These are phyloP conservation scores for Apeltes quadracus DNA, from an alignment of 2,113 vertebrate genomes.

Conservation along the genomic window DNA sequence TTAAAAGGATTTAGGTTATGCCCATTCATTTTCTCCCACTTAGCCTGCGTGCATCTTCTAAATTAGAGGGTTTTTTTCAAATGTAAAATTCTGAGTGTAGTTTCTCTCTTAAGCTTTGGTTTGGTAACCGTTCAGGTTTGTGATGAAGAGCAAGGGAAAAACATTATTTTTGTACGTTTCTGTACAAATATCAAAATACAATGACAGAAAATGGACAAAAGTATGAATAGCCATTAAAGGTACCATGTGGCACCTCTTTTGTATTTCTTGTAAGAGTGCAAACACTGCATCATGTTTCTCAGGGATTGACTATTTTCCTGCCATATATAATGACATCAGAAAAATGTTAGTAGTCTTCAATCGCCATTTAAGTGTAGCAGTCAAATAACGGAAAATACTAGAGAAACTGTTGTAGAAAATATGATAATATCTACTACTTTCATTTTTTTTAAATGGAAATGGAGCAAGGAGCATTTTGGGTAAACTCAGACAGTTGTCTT, in stretches of 20 bases:
- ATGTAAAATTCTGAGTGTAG: not conserved
- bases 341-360: not conserved
- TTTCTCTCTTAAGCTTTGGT: not conserved
- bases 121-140: not conserved
- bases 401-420: no score
- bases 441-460: not conserved
- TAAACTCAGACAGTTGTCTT: not conserved
- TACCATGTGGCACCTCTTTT: no score
- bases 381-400: not conserved
- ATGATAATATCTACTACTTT: not conserved
- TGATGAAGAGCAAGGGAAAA: not conserved
- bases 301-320: not conserved
- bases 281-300: not conserved
- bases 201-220: not conserved
- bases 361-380: not conserved
- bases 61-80: not conserved
- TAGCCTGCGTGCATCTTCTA: not conserved
- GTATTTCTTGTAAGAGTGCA: not conserved
- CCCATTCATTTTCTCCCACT: not conserved
- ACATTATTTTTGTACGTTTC: not conserved
- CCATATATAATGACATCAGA: not conserved
- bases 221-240: not conserved
- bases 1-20: not conserved
- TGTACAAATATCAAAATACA: not conserved
- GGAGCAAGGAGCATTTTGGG: not conserved